Conservation (phyloP, 2,113 vertebrate genomes). For the Rhinichthys klamathensis region DNA sequence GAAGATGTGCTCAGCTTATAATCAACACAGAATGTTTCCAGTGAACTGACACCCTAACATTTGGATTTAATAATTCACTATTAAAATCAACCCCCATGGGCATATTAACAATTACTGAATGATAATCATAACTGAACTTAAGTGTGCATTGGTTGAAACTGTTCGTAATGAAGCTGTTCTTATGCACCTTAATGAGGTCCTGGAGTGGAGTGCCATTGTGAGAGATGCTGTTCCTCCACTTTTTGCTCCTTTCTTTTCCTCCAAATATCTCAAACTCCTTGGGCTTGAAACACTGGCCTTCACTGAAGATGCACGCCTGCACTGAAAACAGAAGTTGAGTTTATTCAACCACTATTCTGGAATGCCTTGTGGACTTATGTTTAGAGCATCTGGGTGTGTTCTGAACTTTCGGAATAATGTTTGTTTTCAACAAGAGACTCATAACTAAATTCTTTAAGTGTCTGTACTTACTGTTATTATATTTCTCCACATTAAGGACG, state of each 20-base stretch:
- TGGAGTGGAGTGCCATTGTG: constrained; percentile 15
- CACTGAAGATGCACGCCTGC: constrained; percentile 50
- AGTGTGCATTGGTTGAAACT: not conserved
- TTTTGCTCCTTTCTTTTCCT: constrained; percentile 44
- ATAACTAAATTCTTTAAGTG: not conserved
- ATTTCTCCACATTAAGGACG: constrained; percentile 48
- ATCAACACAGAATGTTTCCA: not conserved
- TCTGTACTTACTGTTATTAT: constrained; percentile 44
- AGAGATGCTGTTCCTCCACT: constrained; percentile 60
- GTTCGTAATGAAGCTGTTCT: not conserved
- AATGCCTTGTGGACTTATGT: no score
- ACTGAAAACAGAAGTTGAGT: constrained; percentile 42
- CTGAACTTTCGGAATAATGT: not conserved
- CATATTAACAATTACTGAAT: not conserved
- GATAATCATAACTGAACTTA: not conserved
- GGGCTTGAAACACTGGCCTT: constrained; percentile 14
- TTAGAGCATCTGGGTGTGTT: no score
- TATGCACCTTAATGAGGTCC: constrained; percentile 55
- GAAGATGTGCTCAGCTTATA: not conserved
- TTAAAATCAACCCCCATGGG: not conserved
- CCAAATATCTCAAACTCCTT: constrained; percentile 54
- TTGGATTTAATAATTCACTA: not conserved
- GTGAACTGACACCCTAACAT: not conserved
- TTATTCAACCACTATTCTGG: no score
- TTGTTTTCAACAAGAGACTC: not conserved